A percentile compares a stretch with the other conserved stretches of the same genome.
These are phyloP conservation scores for Lochmaea capreae DNA, from an alignment of 2,888 invertebrate species.

Conservation along the genomic window DNA sequence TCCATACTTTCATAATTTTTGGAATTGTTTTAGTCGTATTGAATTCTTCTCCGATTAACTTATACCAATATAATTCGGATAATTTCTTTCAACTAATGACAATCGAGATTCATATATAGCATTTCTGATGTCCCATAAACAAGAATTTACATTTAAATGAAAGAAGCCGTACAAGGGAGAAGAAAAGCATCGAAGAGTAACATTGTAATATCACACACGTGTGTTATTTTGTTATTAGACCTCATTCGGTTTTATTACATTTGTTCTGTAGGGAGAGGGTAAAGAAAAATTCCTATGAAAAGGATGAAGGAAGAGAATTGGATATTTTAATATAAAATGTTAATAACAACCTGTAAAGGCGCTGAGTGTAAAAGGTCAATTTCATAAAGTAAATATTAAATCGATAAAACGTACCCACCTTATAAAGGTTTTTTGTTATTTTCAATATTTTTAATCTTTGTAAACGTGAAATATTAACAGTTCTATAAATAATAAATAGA, in stretches of 20 bases:
- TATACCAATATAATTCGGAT: background rate
- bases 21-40: no score
- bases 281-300: background rate
- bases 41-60: background rate
- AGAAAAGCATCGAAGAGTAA: conserved; percentile 27
- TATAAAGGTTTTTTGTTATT: no score
- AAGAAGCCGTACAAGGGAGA: conserved; percentile 21
- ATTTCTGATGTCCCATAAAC: conserved; percentile 11
- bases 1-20: no score
- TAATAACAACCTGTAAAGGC: conserved; percentile 36
- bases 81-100: background rate
- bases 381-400: no score
- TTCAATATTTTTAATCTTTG: no score
- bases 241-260: conserved; percentile 34
- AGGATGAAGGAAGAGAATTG: conserved; percentile 10
- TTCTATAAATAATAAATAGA: no score
- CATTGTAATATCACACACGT: conserved; percentile 34
- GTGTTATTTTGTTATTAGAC: conserved; percentile 35
- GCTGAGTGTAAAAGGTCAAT: background rate
- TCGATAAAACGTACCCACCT: no score
- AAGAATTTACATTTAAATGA: conserved; percentile 31
- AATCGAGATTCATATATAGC: background rate
- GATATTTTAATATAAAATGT: conserved; percentile 46
- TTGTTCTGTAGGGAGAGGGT: background rate
- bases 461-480: no score